A percentile compares a stretch with the other conserved stretches of the same genome.
These are phyloP conservation scores for Scaptomyza parva DNA, from an alignment of 2,888 invertebrate genomes.

Conservation along the genomic window DNA sequence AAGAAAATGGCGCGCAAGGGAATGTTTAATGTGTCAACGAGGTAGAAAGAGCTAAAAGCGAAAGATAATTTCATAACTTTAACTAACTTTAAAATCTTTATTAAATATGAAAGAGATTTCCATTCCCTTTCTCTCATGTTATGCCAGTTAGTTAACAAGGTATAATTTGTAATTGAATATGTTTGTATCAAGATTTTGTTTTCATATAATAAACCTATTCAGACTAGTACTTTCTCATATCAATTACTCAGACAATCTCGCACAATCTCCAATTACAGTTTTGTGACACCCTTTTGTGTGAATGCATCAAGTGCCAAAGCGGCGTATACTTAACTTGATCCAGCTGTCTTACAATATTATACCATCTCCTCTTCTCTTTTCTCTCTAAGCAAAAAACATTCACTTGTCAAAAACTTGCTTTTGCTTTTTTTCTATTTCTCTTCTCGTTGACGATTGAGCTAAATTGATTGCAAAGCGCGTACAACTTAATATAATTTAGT, in stretches of 20 bases:
- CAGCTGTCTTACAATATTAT: background rate
- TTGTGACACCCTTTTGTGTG: background rate
- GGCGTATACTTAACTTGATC: conserved; percentile 43
- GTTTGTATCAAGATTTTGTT: background rate
- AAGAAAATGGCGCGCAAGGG: too few relatives aligned
- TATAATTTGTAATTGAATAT: background rate
- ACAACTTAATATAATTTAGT: conserved; percentile 61
- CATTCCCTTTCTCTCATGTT: background rate
- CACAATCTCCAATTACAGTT: background rate
- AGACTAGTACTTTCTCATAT: background rate
- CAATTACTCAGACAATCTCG: background rate
- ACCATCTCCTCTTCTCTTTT: too few relatives aligned
- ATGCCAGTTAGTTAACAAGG: background rate
- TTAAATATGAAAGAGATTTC: background rate
- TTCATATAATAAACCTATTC: background rate
- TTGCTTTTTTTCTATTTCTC: background rate
- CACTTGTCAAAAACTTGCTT: conserved; percentile 27
- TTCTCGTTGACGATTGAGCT: conserved; percentile 12
- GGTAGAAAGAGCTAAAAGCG: background rate
- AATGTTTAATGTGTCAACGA: too few relatives aligned
- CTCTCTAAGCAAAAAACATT: conserved; percentile 36
- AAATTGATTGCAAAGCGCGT: conserved; percentile 37
- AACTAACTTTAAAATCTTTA: too few relatives aligned
- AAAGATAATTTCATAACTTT: too few relatives aligned
- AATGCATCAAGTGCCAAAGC: conserved; percentile 16